phyloP scores from a whole-genome alignment of 1,140 invertebrate species.

The Drosophila trapezifrons region DNA sequence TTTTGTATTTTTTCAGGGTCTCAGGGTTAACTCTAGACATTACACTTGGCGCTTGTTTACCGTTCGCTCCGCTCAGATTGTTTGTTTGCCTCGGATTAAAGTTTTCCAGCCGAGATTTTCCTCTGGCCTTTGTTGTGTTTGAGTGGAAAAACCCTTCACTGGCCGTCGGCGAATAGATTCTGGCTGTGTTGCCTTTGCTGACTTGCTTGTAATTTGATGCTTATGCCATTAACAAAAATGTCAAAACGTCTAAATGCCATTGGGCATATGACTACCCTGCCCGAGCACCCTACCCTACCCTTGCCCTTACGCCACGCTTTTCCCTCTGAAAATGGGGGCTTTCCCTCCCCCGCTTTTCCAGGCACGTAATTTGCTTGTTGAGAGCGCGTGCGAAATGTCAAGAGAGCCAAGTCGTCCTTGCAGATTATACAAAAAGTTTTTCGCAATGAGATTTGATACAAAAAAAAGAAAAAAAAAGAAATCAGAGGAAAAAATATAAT shows the following conservation, averaged over 20 bases:
- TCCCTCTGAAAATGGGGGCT: background rate
- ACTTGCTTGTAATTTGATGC: conserved; percentile 73
- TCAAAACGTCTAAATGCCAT: conserved; percentile 77
- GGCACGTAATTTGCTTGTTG: conserved; percentile 76
- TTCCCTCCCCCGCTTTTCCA: conserved; percentile 28
- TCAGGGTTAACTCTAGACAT: conserved; percentile 55
- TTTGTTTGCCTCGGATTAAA: conserved; percentile 49
- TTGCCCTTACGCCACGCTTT: conserved; percentile 7
- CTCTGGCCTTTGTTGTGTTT: conserved; percentile 25
- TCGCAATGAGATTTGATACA: conserved; percentile 71
- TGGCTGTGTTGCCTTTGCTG: conserved; percentile 30
- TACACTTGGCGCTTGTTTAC: conserved; percentile 54
- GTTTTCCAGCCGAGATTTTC: conserved; percentile 40
- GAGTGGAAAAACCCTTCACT: conserved; percentile 54
- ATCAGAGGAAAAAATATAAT: conserved; percentile 2
- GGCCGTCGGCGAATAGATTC: conserved; percentile 48
- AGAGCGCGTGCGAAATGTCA: conserved; percentile 68
- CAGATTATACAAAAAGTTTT: conserved; percentile 46
- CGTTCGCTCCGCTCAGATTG: conserved; percentile 48
- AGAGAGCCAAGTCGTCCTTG: conserved; percentile 36
- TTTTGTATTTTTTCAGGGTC: conserved; percentile 9
- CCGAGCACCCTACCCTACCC: background rate
- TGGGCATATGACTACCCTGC: conserved; percentile 52
- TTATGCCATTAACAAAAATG: conserved; percentile 82
- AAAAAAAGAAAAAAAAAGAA: background rate